Evolutionary conservation across 2,888 invertebrate genomes (phyloP), one percentile per base, ranked within the genome.

Genomic region (Acrobeloides nanus): DNA sequence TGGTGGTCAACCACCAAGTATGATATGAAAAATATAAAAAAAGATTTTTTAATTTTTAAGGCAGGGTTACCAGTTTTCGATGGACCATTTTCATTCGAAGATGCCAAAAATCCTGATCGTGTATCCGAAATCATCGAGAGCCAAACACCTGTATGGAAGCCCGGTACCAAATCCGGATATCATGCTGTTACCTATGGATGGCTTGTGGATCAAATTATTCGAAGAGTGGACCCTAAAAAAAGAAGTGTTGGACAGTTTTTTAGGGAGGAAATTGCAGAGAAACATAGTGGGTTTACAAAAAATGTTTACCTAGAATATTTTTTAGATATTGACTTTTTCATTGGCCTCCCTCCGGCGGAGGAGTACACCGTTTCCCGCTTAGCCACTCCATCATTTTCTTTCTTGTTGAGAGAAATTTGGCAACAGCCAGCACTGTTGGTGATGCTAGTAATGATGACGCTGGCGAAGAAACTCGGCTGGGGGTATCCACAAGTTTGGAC

Each of bases 141-240:
- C 7, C 74, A 74, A 44, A 58, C 42, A 43, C 70, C 70, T 3
- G 60, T 63, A 44, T 71, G 70, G 70, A 46, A 45, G n/a, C 70
- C 43, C 65, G 1, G 71, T 10, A 46, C 53, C 8, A 53, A 64
- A 10, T 59, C 66, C 45, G 77, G 75, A 17, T 77, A 77, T 59
- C 77, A 77, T 59, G 74, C 69, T 3, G 51, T 76, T 7, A 75
- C 76, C 17, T 72, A 68, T 49, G 78, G 76, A n/a, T 68, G 76
- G 62, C 74, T 75, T 33, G 67, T 75, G 7, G 76, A 77, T 53
- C 74, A 74, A 35, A 62, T 77, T 35, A 65, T 77, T 10, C 43
- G 73, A 27, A 38, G 62, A 4, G 73, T 69, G 1, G 77, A 78
- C 59, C 74, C 75, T 4, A 60, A 72, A 42, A 63, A 68, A 5